Evolutionary conservation across 2,888 invertebrate species (phyloP).

Genomic region (Psylliodes chrysocephalus): DNA sequence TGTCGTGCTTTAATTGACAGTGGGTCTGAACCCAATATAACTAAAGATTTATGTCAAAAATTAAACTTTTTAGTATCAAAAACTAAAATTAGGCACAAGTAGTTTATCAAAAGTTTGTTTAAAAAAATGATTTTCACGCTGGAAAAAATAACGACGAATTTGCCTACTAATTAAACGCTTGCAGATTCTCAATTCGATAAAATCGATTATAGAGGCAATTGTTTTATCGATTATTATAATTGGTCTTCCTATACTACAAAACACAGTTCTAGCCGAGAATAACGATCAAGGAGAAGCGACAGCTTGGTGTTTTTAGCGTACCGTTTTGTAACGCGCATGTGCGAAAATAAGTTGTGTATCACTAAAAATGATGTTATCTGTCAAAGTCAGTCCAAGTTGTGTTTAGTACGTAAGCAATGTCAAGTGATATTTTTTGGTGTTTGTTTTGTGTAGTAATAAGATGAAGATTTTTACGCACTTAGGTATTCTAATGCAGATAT

Average conservation of each 20-base stretch:
- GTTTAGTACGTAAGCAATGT: too few species aligned
- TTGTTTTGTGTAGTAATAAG: too few species aligned
- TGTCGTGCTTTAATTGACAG: background rate
- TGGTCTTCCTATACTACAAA: background rate
- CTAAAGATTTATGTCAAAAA: background rate
- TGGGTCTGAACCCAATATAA: background rate
- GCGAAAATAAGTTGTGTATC: too few species aligned
- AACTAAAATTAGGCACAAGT: background rate
- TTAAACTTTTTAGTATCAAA: background rate
- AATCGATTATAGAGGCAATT: conserved; percentile 8
- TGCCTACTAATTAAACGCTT: background rate
- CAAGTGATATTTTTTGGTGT: too few species aligned
- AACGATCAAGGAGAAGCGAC: too few species aligned
- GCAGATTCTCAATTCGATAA: conserved; percentile 7
- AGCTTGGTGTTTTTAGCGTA: too few species aligned
- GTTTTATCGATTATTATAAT: background rate
- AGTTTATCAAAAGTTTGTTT: background rate
- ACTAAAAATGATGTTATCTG: too few species aligned
- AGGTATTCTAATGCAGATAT: too few species aligned
- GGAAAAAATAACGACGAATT: background rate
- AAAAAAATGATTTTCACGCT: background rate
- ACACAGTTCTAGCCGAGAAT: too few species aligned
- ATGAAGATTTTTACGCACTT: too few species aligned
- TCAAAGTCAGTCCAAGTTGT: too few species aligned
- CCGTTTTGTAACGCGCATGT: too few species aligned